Conservation (phyloP, 1,140 invertebrate species). For the Drosophila nebulosa region DNA sequence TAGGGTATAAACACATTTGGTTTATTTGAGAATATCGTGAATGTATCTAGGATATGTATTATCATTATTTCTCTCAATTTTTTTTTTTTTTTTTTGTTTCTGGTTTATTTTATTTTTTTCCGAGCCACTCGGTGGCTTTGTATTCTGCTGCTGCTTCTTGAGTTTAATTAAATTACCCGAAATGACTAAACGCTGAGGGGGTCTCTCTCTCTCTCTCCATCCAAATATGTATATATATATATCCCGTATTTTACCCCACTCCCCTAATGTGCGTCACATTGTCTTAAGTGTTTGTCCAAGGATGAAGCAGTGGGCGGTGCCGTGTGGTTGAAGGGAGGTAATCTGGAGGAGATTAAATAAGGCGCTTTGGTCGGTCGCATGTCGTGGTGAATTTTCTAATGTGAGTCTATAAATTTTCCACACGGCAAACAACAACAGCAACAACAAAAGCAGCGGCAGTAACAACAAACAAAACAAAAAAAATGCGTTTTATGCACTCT, state of each 20-base stretch:
- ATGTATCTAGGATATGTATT: background rate
- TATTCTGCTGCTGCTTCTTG: background rate
- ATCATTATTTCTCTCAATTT: background rate
- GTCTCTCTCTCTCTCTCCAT: background rate
- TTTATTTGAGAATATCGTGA: no score
- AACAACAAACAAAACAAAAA: slow-evolving; percentile 5
- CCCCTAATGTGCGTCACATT: slow-evolving; percentile 7
- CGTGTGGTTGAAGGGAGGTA: background rate
- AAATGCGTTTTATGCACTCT: slow-evolving; percentile 58
- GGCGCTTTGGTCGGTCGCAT: slow-evolving; percentile 9
- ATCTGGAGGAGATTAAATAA: background rate
- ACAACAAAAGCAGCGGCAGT: background rate
- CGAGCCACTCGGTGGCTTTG: no score
- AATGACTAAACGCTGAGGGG: slow-evolving; percentile 23
- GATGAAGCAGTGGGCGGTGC: background rate
- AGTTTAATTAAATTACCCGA: slow-evolving; percentile 52
- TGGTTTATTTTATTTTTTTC: no score
- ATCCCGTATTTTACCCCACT: background rate
- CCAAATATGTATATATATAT: background rate
- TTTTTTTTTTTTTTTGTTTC: background rate
- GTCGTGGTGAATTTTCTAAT: slow-evolving; percentile 55
- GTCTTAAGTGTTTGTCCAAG: slow-evolving; percentile 27
- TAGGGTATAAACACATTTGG: no score
- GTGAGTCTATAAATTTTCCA: slow-evolving; percentile 49
- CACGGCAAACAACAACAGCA: slow-evolving; percentile 10